These are phyloP conservation scores for Dicentrarchus labrax DNA, from an alignment of 2,113 vertebrate genomes.

Conservation along the genomic window DNA sequence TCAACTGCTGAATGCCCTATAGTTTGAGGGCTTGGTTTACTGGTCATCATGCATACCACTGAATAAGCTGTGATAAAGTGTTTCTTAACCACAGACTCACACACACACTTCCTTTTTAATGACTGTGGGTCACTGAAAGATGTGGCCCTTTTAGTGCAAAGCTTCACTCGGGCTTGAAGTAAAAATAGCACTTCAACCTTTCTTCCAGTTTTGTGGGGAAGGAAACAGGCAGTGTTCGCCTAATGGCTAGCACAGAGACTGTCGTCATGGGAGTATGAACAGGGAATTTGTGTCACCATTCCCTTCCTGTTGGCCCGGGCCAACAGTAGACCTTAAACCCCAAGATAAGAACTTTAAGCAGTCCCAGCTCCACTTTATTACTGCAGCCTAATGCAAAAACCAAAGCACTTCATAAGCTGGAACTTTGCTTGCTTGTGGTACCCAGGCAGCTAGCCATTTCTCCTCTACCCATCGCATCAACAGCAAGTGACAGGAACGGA, in stretches of 20 bases:
- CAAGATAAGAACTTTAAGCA: slow-evolving; percentile 73
- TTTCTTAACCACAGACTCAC: slow-evolving; percentile 55
- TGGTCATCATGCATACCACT: slow-evolving; percentile 42
- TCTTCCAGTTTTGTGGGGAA: slow-evolving; percentile 72
- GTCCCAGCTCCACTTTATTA: slow-evolving; percentile 50
- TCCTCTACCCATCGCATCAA: slow-evolving; percentile 49
- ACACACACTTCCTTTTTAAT: slow-evolving; percentile 63
- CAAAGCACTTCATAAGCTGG: slow-evolving; percentile 47
- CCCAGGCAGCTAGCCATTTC: slow-evolving; percentile 49
- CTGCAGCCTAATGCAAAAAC: slow-evolving; percentile 52
- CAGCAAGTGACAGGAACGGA: slow-evolving; percentile 61
- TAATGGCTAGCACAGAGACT: slow-evolving; percentile 68
- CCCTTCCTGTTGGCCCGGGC: slow-evolving; percentile 69
- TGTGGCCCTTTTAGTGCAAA: slow-evolving; percentile 51
- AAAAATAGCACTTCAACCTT: slow-evolving; percentile 73
- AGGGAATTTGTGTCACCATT: slow-evolving; percentile 74
- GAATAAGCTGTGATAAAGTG: slow-evolving; percentile 67
- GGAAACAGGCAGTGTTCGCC: slow-evolving; percentile 73
- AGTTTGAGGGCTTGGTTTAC: slow-evolving; percentile 46
- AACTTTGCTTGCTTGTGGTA: slow-evolving; percentile 48
- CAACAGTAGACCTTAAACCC: slow-evolving; percentile 52
- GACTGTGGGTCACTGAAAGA: slow-evolving; percentile 59
- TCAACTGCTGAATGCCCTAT: slow-evolving; percentile 43
- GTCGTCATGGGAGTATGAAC: slow-evolving; percentile 76
- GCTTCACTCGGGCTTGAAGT: slow-evolving; percentile 35